A percentile compares a stretch with the other conserved stretches of the same genome.
Evolutionary conservation across 2,797 vertebrate species (phyloP).

Genomic region (Chromobotia macracanthus): DNA sequence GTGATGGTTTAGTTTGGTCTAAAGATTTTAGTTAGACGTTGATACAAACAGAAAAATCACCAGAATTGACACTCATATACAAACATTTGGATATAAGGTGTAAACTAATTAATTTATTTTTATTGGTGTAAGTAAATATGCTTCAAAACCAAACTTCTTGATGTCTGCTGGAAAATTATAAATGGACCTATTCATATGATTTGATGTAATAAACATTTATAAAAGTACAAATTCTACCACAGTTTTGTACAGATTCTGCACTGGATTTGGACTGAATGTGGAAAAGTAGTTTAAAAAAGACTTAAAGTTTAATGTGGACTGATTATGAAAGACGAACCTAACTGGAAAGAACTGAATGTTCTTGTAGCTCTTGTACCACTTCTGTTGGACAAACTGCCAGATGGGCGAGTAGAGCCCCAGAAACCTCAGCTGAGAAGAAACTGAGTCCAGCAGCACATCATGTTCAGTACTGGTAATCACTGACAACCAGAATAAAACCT

Average conservation of each 20-base stretch:
- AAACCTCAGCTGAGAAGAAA: background rate
- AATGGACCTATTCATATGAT: background rate
- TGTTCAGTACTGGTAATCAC: background rate
- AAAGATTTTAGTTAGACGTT: no score
- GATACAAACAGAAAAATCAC: no score
- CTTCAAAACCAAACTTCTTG: constrained; percentile 20
- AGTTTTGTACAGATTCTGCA: no score
- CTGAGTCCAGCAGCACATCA: background rate
- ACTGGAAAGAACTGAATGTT: constrained; percentile 11
- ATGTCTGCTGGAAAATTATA: background rate
- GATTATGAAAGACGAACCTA: background rate
- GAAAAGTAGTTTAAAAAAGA: background rate
- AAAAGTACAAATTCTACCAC: no score
- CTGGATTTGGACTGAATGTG: no score
- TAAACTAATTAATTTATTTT: constrained; percentile 36
- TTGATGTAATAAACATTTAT: background rate
- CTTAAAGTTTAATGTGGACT: background rate
- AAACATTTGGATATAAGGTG: constrained; percentile 30
- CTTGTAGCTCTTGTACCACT: no score
- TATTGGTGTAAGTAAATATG: constrained; percentile 55
- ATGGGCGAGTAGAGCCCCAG: background rate
- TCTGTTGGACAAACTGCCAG: no score
- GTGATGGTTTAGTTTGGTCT: no score
- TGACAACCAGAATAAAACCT: background rate
- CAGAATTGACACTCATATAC: no score